phyloP scores from a whole-genome alignment of 2,113 vertebrate species.

The Anhinga rufa region DNA sequence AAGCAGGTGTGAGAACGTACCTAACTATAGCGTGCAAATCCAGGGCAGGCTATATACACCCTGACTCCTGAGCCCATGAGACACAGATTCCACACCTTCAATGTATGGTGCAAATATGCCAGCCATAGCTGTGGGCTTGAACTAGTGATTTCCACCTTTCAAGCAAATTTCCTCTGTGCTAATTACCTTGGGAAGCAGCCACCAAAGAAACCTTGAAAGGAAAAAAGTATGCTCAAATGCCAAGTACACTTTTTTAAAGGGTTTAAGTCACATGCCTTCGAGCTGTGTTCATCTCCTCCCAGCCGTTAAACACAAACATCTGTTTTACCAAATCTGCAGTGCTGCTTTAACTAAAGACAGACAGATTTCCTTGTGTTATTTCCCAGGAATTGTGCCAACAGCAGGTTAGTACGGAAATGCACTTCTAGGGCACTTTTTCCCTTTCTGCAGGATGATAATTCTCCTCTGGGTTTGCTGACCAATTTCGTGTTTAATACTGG shows the following conservation, averaged over 20 bases:
- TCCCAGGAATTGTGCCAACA: background rate
- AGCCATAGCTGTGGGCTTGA: background rate
- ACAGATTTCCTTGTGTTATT: background rate
- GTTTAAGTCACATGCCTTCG: background rate
- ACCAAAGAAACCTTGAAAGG: background rate
- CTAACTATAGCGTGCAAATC: background rate
- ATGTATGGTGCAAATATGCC: background rate
- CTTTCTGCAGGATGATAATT: background rate
- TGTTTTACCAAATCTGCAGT: background rate
- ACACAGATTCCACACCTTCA: background rate
- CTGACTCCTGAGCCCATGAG: background rate
- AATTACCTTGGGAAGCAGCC: constrained; percentile 29
- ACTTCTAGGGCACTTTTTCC: background rate
- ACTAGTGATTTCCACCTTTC: background rate
- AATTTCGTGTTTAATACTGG: background rate
- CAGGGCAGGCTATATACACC: background rate
- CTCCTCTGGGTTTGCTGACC: background rate
- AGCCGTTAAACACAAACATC: background rate
- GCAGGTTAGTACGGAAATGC: background rate
- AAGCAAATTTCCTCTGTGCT: background rate
- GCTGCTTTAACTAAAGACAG: background rate
- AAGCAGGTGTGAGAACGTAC: background rate
- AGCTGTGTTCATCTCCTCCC: background rate
- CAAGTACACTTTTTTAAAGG: background rate
- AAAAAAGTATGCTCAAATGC: background rate